phyloP scores from a whole-genome alignment of 2,113 vertebrate genomes.

The Zingel zingel region DNA sequence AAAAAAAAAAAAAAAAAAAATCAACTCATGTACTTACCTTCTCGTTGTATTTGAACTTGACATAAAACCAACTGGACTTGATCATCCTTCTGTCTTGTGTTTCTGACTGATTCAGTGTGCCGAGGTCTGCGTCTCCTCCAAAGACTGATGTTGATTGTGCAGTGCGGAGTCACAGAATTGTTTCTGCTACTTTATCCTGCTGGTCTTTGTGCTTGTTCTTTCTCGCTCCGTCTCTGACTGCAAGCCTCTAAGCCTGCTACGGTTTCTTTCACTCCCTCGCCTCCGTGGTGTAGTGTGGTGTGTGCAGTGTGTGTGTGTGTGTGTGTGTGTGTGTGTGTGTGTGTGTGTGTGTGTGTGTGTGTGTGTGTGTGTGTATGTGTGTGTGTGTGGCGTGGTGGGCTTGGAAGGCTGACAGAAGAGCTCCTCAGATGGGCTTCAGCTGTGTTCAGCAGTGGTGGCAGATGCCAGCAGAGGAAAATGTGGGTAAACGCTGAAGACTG shows the following conservation, averaged over 20 bases:
- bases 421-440: constrained; percentile 88
- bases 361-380: constrained; percentile 41
- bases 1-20: not conserved
- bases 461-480: constrained; percentile 88
- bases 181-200: constrained; percentile 66
- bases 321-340: constrained; percentile 33
- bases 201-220: constrained; percentile 41
- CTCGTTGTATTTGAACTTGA: constrained; percentile 97
- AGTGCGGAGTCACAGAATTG: not conserved
- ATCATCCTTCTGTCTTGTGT: constrained; percentile 89
- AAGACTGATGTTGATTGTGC: constrained; percentile 22
- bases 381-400: constrained; percentile 50
- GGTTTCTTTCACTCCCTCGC: constrained; percentile 57
- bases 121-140: constrained; percentile 36
- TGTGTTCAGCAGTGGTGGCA: constrained; percentile 85
- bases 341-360: constrained; percentile 42
- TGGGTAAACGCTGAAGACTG: constrained; percentile 47
- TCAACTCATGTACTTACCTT: constrained; percentile 89
- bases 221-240: constrained; percentile 58
- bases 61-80: constrained; percentile 99
- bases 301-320: constrained; percentile 30
- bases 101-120: constrained; percentile 26
- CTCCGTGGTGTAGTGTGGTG: constrained; percentile 29
- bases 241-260: constrained; percentile 54
- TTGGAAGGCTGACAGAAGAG: constrained; percentile 89